Conservation (phyloP, 2,888 invertebrate genomes). For the Xiphydria camelus region DNA sequence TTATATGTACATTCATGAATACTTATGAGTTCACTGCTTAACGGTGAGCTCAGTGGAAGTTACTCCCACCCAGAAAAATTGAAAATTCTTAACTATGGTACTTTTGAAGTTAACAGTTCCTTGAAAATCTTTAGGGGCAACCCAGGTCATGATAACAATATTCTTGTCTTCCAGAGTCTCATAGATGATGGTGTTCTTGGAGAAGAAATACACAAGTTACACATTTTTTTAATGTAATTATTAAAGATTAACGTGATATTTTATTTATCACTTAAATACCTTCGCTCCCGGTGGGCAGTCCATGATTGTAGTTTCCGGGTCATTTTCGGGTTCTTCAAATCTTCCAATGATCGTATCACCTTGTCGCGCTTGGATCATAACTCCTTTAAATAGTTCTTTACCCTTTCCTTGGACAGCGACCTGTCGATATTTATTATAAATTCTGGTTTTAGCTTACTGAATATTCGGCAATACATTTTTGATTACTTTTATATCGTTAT, state of each 20-base stretch:
- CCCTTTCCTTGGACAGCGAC: neutral
- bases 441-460: neutral
- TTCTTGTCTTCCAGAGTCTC: neutral
- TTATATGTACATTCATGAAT: no score
- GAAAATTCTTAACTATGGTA: conserved; percentile 5
- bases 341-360: neutral
- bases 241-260: no score
- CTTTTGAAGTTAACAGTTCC: conserved; percentile 1
- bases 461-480: neutral
- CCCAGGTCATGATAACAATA: neutral
- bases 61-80: conserved; percentile 4
- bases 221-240: no score
- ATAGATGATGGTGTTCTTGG: conserved; percentile 8
- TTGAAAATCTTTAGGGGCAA: neutral
- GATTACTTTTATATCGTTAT: no score
- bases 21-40: no score
- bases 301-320: neutral
- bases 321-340: neutral
- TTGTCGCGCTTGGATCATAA: conserved; percentile 2
- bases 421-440: neutral
- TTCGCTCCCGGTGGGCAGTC: conserved; percentile 3
- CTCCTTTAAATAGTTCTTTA: conserved; percentile 7
- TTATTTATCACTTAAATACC: no score
- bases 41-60: no score
- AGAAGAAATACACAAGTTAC: no score